Evolutionary conservation across 2,113 vertebrate species (phyloP).

Genomic region (Indri indri): DNA sequence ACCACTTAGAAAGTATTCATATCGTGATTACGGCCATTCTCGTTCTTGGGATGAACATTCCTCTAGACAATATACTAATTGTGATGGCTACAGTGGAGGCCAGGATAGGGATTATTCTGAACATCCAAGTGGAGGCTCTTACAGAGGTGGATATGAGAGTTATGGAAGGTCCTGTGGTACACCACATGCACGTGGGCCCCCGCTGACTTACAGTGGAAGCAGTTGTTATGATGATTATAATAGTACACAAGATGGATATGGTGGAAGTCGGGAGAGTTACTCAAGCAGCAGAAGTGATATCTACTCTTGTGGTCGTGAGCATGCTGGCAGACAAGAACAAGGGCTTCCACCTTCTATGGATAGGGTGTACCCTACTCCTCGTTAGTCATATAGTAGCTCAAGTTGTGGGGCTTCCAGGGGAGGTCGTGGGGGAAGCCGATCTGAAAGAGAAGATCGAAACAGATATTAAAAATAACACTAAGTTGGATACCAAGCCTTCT

Average conservation of each 20-base stretch:
- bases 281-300: constrained; percentile 88
- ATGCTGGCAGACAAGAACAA: constrained; percentile 86
- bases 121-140: constrained; percentile 90
- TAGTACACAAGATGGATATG: constrained; percentile 88
- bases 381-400: constrained; percentile 86
- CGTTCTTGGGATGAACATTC: constrained; percentile 89
- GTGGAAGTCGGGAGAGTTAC: constrained; percentile 88
- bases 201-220: constrained; percentile 89
- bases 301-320: constrained; percentile 87
- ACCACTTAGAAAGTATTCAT: no score
- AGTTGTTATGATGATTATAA: constrained; percentile 90
- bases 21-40: no score
- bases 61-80: constrained; percentile 90
- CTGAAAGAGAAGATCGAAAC: constrained; percentile 84
- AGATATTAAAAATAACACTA: not conserved
- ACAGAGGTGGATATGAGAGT: constrained; percentile 92
- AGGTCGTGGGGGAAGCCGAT: constrained; percentile 79
- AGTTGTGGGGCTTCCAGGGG: constrained; percentile 85
- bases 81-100: constrained; percentile 80
- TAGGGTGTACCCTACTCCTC: constrained; percentile 84
- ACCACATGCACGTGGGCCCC: constrained; percentile 87
- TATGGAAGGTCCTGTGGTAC: constrained; percentile 88
- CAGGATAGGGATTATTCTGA: constrained; percentile 88
- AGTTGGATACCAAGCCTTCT: not conserved
- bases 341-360: constrained; percentile 82